Conservation (phyloP, 2,888 invertebrate species). For the Synanthedon andrenaeformis region DNA sequence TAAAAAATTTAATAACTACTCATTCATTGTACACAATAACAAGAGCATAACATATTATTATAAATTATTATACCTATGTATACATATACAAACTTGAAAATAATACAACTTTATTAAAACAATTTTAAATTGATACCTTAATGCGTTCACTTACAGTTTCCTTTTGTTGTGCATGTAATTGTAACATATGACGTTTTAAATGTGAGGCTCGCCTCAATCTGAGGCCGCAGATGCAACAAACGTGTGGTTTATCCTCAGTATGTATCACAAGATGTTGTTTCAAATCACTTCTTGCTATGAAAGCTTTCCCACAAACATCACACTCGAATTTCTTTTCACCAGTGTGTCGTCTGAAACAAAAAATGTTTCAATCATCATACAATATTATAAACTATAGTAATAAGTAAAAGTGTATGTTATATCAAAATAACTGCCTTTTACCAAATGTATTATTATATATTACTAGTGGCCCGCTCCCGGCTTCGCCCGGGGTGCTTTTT, state of each 20-base stretch:
- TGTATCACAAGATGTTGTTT: conserved; percentile 53
- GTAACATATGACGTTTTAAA: conserved; percentile 44
- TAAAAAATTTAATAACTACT: not conserved
- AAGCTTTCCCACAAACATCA: conserved; percentile 43
- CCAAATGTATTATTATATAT: too few species aligned
- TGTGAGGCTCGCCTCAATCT: conserved; percentile 50
- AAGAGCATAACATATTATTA: not conserved
- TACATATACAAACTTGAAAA: not conserved
- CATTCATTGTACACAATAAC: not conserved
- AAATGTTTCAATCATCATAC: conserved; percentile 5
- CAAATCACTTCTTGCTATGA: conserved; percentile 57
- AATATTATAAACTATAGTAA: not conserved
- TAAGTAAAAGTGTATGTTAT: not conserved
- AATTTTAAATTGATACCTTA: not conserved
- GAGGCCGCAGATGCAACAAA: conserved; percentile 49
- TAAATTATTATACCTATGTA: not conserved
- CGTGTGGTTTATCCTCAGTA: conserved; percentile 45
- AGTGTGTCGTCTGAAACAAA: conserved; percentile 48
- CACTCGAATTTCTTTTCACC: conserved; percentile 62
- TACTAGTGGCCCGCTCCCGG: too few species aligned
- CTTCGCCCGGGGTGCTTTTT: too few species aligned
- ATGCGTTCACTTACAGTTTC: not conserved
- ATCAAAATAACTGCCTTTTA: too few species aligned
- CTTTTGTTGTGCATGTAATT: not conserved
- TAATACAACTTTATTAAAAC: not conserved